Base-by-base conservation (phyloP, 1,140 invertebrate species). In the Ceratitis capitata region DNA sequence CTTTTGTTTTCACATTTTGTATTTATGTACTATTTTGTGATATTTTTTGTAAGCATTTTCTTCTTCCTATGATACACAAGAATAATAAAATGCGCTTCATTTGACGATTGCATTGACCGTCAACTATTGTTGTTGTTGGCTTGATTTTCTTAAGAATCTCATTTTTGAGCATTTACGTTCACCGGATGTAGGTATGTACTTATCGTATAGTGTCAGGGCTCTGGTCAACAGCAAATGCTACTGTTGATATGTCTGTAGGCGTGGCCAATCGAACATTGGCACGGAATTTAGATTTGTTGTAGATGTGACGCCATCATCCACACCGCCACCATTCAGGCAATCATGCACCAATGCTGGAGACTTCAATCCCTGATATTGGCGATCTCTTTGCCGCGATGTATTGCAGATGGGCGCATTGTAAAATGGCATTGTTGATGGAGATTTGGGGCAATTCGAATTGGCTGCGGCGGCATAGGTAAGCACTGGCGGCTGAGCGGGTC, bases 181-280 rank as follows among this genome's bases (percentile, higher is more conserved):
- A 26, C 10, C 14, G 14, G 6, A 49, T 14, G 14, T n/a, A 56
- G 9, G 3, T 14, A 69, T 69, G 69, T 45, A 78, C 69, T 78
- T 47, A 47, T 45, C 7, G 39, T 19, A n/a, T 78, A 78, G 19
- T 26, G 69, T 78, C 69, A 45, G 69, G 69, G 39, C 69, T 78
- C 69, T 78, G 69, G 39, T 78, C 1, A n/a, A n/a, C 12, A 78
- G 19, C n/a, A 42, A 35, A 45, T 47, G 42, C 69, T 78, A 78
- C 39, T 78, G 69, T 78, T 78, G 69, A 78, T 45, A 78, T n/a
- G 69, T 23, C 35, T 78, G 69, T 6, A 78, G 7, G 39, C 69
- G 69, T 45, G 69, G 35, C 69, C 69, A 78, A 45, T 78, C 69
- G 42, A 78, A 78, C 45, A 78, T 78, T 78, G 69, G 69, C 39